A percentile compares a stretch with the other conserved stretches of the same genome.
Evolutionary conservation across 2,113 vertebrate genomes (phyloP).

Genomic region (Paramormyrops kingsleyae): DNA sequence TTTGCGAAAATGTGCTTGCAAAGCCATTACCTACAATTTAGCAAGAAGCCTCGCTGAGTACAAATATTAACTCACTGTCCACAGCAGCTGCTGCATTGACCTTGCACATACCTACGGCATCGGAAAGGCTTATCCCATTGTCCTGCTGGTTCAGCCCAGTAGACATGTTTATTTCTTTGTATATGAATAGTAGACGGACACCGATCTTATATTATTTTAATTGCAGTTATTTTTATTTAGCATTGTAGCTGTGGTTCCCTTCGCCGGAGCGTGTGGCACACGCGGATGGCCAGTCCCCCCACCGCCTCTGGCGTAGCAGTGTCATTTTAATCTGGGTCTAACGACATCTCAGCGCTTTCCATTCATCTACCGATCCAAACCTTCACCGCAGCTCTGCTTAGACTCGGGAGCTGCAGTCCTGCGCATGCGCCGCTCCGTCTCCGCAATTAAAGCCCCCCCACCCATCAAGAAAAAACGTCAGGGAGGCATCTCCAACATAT

Average conservation of each 20-base stretch:
- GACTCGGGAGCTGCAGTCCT: constrained; percentile 27
- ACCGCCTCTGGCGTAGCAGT: constrained; percentile 17
- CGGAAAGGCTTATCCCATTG: constrained; percentile 57
- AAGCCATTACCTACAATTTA: not conserved
- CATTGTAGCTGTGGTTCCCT: not conserved
- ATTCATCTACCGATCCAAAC: constrained; percentile 10
- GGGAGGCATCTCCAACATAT: not conserved
- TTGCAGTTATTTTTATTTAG: not conserved
- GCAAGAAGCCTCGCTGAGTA: not conserved
- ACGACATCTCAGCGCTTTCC: constrained; percentile 15
- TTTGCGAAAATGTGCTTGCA: not conserved
- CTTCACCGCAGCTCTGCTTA: not conserved
- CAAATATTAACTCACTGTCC: not conserved
- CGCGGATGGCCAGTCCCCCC: not conserved
- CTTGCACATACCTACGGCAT: constrained; percentile 66
- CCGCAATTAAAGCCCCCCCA: not conserved
- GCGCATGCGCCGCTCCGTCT: constrained; percentile 17
- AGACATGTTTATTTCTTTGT: constrained; percentile 49
- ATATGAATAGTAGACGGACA: not conserved
- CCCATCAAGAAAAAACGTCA: not conserved
- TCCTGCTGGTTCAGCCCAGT: constrained; percentile 55
- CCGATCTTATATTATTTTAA: not conserved
- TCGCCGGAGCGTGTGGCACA: not conserved
- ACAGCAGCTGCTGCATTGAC: constrained; percentile 42
- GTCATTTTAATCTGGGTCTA: constrained; percentile 35